Evolutionary conservation across 2,797 vertebrate species (phyloP), one percentile per base, ranked within the genome.

Genomic region (Silurus aristotelis): DNA sequence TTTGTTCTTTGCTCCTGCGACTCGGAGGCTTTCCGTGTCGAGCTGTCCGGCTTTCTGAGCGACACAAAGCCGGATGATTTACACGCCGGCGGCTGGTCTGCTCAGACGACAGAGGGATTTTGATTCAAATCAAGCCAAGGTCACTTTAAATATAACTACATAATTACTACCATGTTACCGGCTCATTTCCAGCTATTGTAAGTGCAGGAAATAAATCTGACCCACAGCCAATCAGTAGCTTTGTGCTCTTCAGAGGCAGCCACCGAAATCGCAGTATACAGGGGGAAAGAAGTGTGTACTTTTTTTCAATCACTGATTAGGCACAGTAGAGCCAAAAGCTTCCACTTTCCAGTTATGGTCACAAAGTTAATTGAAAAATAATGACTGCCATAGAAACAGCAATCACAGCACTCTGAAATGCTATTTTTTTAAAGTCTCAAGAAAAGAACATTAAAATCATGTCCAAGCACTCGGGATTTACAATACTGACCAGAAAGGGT

Each of bases 141-240:
- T 66, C n/a, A 78, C 38, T 81, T 73, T 81, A 84, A 84, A 77
- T 56, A 83, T 75, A 88, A 76, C 43, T 75, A 71, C 31, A 82
- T 48, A 84, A 83, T 78, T 67, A 80, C 31, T 46, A 8, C 58
- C 14, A 6, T 19, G 31, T 82, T 82, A 71, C 78, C 10, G 58
- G 9, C 38, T 10, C 52, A 76, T 88, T 84, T 83, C 52, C 83
- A 82, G 76, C 20, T 52, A 80, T 76, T 86, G 79, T 80, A 63
- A 71, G 25, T 19, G 19, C 67, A 88, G 60, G 83, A 70, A 82
- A 83, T 43, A 75, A 80, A 81, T 9, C 15, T 68, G 72, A 82
- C 83, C 76, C 22, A 14, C 27, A 58, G 19, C 70, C 46, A 80
- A 64, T 83, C 72, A 20, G 64, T 64, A 48, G 27, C 20, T 22